Evolutionary conservation across 2,797 vertebrate genomes (phyloP).

Genomic region (Hapalemur alaotrensis): DNA sequence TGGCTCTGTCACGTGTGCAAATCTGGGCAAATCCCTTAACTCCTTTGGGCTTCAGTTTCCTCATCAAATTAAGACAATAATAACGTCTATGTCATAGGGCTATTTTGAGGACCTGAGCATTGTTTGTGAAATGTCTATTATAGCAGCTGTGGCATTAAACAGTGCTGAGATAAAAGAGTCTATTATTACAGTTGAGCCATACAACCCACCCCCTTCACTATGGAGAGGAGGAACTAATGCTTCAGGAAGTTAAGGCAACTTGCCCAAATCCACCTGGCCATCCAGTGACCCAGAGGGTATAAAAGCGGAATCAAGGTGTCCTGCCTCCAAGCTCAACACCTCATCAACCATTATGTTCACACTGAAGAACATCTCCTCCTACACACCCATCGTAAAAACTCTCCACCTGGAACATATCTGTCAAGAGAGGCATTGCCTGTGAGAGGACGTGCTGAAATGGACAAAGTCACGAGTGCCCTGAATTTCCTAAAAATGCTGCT

Average conservation of each 20-base stretch:
- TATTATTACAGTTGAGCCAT: neutral
- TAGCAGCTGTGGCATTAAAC: neutral
- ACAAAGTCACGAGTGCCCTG: neutral
- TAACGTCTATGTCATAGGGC: neutral
- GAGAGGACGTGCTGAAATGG: neutral
- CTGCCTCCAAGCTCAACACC: neutral
- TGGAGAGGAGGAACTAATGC: neutral
- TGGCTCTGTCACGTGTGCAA: neutral
- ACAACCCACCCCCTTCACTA: neutral
- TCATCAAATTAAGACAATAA: neutral
- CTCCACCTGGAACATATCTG: constrained; percentile 39
- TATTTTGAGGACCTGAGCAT: neutral
- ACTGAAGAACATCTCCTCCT: constrained; percentile 40
- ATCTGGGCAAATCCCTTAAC: neutral
- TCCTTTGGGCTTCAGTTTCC: neutral
- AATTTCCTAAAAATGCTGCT: neutral
- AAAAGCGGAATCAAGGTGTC: constrained; percentile 49
- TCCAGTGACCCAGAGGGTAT: neutral
- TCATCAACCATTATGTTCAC: constrained; percentile 53
- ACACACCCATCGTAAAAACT: neutral
- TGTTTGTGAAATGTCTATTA: neutral
- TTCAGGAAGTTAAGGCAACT: constrained; percentile 25
- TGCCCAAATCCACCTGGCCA: neutral
- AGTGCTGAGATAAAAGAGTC: neutral
- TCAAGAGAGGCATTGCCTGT: neutral